Conservation (phyloP, 1,140 invertebrate species). For the Gonatopus flavifemur region DNA sequence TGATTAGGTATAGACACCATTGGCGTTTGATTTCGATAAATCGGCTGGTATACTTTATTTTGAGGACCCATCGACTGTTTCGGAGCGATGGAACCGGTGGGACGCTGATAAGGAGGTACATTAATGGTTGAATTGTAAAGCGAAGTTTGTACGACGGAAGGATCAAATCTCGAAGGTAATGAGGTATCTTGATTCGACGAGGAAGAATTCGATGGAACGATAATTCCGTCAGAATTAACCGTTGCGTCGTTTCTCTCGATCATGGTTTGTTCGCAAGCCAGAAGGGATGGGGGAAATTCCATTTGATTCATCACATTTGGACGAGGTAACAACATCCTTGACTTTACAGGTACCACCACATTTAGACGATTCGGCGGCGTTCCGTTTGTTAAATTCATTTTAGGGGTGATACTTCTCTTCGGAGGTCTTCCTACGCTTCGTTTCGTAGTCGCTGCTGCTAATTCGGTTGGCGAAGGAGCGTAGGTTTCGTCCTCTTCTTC, state of each 20-base stretch:
- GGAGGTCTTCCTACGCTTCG: slow-evolving; percentile 22
- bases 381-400: neutral
- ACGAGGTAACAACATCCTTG: neutral
- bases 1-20: slow-evolving; percentile 45
- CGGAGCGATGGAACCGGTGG: too few relatives aligned
- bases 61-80: too few relatives aligned
- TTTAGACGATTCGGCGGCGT: too few relatives aligned
- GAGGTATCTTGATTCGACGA: neutral
- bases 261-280: slow-evolving; percentile 45
- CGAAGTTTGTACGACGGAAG: too few relatives aligned
- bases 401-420: neutral
- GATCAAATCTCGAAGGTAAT: slow-evolving; percentile 1
- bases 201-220: slow-evolving; percentile 5
- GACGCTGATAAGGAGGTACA: too few relatives aligned
- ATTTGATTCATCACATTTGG: slow-evolving; percentile 7
- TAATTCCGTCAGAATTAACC: slow-evolving; percentile 18
- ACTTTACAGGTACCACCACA: slow-evolving; percentile 7
- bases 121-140: too few relatives aligned
- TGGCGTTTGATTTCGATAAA: slow-evolving; percentile 14
- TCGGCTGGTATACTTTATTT: neutral
- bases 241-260: slow-evolving; percentile 39
- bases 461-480: slow-evolving; percentile 13
- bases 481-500: slow-evolving; percentile 46
- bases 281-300: slow-evolving; percentile 25
- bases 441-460: slow-evolving; percentile 13